These are phyloP conservation scores for Mungos mungo DNA, from an alignment of 2,113 vertebrate species.

Conservation along the genomic window DNA sequence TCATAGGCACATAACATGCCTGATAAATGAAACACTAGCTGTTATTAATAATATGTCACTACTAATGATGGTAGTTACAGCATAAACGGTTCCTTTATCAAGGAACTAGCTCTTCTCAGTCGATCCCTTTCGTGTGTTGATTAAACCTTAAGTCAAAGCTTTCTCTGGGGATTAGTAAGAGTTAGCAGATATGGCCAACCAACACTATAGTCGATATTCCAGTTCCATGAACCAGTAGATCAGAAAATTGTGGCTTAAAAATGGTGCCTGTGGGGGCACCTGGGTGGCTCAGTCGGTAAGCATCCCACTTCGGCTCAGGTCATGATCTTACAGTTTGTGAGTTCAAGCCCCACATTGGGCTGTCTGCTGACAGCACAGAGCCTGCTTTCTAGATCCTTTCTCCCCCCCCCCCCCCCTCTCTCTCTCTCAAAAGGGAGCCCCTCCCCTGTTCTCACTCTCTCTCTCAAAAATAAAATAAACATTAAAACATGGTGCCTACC, in stretches of 20 bases:
- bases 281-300: no score
- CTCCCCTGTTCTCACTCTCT: no score
- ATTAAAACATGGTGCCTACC: neutral
- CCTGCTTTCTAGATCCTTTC: no score
- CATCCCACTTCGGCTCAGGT: no score
- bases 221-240: neutral
- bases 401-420: no score
- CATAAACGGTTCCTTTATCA: neutral
- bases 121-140: neutral
- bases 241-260: neutral
- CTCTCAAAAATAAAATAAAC: no score
- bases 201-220: neutral
- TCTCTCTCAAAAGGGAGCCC: no score
- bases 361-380: no score
- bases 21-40: conserved; percentile 28
- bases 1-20: neutral
- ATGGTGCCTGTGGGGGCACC: neutral
- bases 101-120: neutral
- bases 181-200: neutral
- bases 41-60: neutral
- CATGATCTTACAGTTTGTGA: no score
- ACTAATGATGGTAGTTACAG: neutral
- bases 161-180: neutral
- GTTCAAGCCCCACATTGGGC: no score
- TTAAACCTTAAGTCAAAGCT: conserved; percentile 11